Conservation (phyloP, 2,113 vertebrate genomes). For the Panurus biarmicus region DNA sequence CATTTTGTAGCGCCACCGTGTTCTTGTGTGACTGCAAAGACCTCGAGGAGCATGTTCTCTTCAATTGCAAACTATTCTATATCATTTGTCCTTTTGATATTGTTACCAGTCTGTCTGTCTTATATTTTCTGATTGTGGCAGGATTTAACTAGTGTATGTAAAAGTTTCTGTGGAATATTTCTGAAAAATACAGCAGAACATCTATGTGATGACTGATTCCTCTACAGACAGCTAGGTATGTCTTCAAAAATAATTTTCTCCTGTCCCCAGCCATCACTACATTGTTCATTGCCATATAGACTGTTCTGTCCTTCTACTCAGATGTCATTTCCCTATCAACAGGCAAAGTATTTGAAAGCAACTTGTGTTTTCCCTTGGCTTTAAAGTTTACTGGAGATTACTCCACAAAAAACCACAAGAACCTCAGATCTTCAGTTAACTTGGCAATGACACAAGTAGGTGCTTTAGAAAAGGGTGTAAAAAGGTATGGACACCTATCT, state of each 20-base stretch:
- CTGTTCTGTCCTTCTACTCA: background rate
- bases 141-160: background rate
- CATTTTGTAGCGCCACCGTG: accelerated
- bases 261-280: background rate
- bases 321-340: background rate
- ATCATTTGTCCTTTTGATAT: background rate
- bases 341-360: background rate
- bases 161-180: background rate
- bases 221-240: background rate
- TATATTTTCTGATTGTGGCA: background rate
- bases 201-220: background rate
- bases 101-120: background rate
- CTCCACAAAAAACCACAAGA: background rate
- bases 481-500: background rate
- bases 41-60: accelerated
- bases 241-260: background rate
- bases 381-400: background rate
- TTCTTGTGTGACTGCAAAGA: background rate
- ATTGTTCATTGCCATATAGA: background rate
- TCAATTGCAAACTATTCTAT: background rate
- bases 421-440: background rate
- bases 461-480: background rate
- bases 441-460: background rate
- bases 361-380: background rate
- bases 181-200: background rate